Percentiles rank a stretch among this genome's conserved stretches.
Conservation (phyloP, 2,888 invertebrate genomes). For the Labia minor region DNA sequence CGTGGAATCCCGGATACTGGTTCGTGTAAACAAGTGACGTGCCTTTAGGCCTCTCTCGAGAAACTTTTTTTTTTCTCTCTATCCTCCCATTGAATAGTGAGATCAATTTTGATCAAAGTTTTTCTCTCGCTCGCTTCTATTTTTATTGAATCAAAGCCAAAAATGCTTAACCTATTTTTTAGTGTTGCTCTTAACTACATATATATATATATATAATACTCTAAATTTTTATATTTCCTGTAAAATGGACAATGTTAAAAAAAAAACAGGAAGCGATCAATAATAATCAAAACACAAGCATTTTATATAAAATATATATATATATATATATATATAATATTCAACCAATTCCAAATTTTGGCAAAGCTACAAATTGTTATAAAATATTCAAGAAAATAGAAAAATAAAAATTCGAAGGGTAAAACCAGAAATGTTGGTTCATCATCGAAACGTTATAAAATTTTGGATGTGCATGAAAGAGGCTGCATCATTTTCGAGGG, state of each 20-base stretch:
- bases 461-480: background rate
- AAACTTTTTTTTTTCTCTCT: background rate
- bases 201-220: too few relatives aligned
- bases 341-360: background rate
- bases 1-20: slow-evolving; percentile 8
- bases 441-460: slow-evolving; percentile 3
- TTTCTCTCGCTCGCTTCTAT: background rate
- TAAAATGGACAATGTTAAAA: too few relatives aligned
- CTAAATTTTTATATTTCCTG: too few relatives aligned
- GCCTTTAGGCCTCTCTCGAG: background rate
- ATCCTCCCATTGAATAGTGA: background rate
- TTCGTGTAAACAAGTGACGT: slow-evolving; percentile 1
- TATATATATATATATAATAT: too few relatives aligned
- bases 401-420: background rate
- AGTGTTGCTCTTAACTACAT: background rate
- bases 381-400: background rate
- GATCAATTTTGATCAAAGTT: background rate
- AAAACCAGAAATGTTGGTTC: background rate
- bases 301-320: too few relatives aligned
- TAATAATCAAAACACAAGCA: too few relatives aligned
- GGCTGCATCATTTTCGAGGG: slow-evolving; percentile 3
- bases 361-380: background rate
- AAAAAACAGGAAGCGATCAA: too few relatives aligned
- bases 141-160: background rate
- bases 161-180: background rate